These are phyloP conservation scores for Phragmatobia fuliginosa DNA, from an alignment of 2,888 invertebrate genomes.

Conservation along the genomic window DNA sequence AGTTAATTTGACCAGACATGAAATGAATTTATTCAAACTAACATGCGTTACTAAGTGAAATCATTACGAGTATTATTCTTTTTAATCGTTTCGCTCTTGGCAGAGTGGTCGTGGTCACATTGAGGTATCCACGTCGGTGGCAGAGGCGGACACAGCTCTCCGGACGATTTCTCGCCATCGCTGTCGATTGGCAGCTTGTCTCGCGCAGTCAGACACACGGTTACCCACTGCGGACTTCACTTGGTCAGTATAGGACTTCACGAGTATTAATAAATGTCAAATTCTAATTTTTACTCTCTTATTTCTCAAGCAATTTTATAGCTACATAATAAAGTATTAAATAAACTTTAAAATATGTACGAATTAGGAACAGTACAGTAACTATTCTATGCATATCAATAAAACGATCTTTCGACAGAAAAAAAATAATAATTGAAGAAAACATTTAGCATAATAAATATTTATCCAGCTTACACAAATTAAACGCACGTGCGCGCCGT, in stretches of 20 bases:
- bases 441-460: conserved; percentile 56
- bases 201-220: too few species aligned
- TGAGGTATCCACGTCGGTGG: too few species aligned
- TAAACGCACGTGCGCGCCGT: conserved; percentile 77
- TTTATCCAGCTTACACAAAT: conserved; percentile 69
- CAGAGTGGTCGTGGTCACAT: too few species aligned
- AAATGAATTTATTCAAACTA: background rate
- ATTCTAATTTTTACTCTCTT: background rate
- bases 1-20: background rate
- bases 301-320: background rate
- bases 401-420: conserved; percentile 2
- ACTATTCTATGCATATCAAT: background rate
- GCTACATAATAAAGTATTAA: background rate
- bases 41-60: background rate
- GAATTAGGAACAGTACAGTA: background rate
- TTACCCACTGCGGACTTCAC: too few species aligned
- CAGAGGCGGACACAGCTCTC: too few species aligned
- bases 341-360: background rate
- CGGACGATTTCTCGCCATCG: too few species aligned
- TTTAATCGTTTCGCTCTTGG: too few species aligned
- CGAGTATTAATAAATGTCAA: background rate
- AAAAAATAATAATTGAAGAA: conserved; percentile 54
- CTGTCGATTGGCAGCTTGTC: too few species aligned
- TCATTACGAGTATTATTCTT: too few species aligned
- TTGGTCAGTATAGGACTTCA: too few species aligned